These are phyloP conservation scores for Entomyzon cyanotis DNA, from an alignment of 2,113 vertebrate species.

Conservation along the genomic window DNA sequence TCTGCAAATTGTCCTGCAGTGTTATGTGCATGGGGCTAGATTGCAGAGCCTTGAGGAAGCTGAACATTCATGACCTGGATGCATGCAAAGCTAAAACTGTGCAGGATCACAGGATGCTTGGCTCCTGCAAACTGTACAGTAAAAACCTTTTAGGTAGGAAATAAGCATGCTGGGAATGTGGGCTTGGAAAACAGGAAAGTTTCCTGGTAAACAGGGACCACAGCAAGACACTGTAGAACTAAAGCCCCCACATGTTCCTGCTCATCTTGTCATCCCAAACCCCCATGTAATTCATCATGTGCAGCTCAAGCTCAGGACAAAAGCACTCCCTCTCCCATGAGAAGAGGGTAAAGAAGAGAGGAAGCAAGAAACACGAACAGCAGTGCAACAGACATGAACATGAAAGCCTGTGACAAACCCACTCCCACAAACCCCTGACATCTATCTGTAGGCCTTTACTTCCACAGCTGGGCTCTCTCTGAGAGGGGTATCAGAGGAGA, in stretches of 20 bases:
- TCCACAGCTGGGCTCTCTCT: background rate
- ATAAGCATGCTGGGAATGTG: background rate
- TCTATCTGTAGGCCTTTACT: background rate
- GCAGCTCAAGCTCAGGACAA: background rate
- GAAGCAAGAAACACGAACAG: background rate
- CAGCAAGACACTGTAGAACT: background rate
- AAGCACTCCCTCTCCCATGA: background rate
- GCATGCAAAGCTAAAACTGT: accelerated
- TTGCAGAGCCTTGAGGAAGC: background rate
- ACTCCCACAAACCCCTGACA: background rate
- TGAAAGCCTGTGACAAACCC: background rate
- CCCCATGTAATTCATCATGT: background rate
- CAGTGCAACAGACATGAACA: background rate
- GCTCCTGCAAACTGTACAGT: background rate
- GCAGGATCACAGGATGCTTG: background rate
- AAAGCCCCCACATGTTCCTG: background rate
- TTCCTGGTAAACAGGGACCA: background rate
- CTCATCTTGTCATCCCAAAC: background rate
- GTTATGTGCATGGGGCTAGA: background rate
- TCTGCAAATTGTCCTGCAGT: background rate
- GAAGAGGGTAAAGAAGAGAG: background rate
- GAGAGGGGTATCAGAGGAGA: background rate
- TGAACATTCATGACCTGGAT: background rate
- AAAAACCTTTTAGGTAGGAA: background rate
- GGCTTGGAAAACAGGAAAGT: background rate